Evolutionary conservation across 2,113 vertebrate species (phyloP).

Genomic region (Lynx canadensis): DNA sequence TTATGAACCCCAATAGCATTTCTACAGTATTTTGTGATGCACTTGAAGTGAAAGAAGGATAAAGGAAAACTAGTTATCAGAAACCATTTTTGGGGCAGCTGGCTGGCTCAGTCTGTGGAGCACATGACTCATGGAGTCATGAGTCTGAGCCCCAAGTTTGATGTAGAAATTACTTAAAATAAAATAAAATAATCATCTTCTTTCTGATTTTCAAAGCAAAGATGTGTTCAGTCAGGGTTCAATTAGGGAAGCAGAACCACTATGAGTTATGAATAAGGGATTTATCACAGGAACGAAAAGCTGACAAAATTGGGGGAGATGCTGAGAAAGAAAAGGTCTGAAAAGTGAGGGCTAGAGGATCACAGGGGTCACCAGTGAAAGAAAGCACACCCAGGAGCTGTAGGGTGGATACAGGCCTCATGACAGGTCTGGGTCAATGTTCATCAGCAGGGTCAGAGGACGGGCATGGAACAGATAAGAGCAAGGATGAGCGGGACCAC

Average conservation of each 20-base stretch:
- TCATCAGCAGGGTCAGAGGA: not conserved
- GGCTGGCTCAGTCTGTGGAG: too few relatives aligned
- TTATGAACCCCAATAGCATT: not conserved
- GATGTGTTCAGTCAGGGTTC: not conserved
- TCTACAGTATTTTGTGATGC: not conserved
- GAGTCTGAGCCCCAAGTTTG: too few relatives aligned
- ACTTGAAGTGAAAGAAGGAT: not conserved
- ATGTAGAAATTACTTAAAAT: too few relatives aligned
- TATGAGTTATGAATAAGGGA: not conserved
- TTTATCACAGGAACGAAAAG: not conserved
- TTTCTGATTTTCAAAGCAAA: constrained; percentile 19
- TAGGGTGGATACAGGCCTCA: not conserved
- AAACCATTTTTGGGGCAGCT: not conserved
- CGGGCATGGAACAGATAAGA: not conserved
- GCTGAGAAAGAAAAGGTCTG: not conserved
- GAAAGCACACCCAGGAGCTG: not conserved
- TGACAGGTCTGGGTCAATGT: not conserved
- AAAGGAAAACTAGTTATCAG: not conserved
- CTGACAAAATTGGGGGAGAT: not conserved
- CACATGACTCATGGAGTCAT: too few relatives aligned
- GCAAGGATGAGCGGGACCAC: not conserved
- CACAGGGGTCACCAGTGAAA: not conserved
- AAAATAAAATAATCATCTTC: not conserved
- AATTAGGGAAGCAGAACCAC: not conserved
- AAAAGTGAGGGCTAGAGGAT: not conserved